phyloP scores from a whole-genome alignment of 2,113 vertebrate species.

The Epinephelus cyanopodus region DNA sequence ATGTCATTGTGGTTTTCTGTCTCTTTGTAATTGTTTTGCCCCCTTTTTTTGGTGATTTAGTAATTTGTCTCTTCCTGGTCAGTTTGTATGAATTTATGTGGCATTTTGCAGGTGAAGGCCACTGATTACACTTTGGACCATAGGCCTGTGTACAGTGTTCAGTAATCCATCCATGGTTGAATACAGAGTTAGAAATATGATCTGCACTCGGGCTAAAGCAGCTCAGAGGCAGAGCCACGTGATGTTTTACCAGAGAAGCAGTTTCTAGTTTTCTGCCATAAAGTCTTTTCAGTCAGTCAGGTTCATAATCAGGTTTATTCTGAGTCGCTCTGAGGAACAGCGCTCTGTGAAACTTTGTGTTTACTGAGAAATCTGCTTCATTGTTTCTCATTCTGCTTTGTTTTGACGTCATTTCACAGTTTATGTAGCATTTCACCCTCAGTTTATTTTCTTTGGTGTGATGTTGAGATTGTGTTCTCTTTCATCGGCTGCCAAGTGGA shows the following conservation, averaged over 20 bases:
- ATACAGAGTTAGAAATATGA: background rate
- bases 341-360: background rate
- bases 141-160: too few species aligned
- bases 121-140: too few species aligned
- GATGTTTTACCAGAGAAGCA: conserved; percentile 2
- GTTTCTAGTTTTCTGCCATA: conserved; percentile 7
- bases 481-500: conserved; percentile 33
- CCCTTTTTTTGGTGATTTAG: too few species aligned
- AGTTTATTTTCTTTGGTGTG: conserved; percentile 51
- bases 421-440: conserved; percentile 55
- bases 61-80: too few species aligned
- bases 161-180: too few species aligned
- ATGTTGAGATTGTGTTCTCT: conserved; percentile 36
- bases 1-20: too few species aligned
- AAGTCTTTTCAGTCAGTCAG: conserved; percentile 1
- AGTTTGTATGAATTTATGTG: too few species aligned
- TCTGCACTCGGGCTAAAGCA: background rate
- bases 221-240: background rate
- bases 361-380: conserved; percentile 19
- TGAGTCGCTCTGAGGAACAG: background rate
- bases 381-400: conserved; percentile 40
- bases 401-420: conserved; percentile 42
- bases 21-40: too few species aligned
- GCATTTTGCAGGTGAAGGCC: too few species aligned
- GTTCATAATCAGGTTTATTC: conserved; percentile 13